Conservation (phyloP, 2,113 vertebrate species). For the Solea solea region DNA sequence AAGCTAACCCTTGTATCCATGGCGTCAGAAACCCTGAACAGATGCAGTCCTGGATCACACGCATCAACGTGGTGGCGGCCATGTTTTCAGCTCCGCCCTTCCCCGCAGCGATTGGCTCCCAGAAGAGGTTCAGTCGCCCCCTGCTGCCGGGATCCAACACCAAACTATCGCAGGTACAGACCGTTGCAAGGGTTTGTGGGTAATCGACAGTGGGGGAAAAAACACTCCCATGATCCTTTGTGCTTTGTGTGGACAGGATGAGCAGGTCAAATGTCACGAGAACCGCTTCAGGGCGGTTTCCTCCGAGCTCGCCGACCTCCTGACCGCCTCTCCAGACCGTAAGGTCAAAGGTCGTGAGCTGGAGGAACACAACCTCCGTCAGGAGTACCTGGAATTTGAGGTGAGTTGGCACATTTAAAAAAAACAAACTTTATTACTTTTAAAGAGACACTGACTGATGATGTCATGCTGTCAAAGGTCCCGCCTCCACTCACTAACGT, state of each 20-base stretch:
- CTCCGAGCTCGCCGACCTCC: slow-evolving; percentile 87
- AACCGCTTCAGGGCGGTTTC: slow-evolving; percentile 89
- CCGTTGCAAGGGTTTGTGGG: not conserved
- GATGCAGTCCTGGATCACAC: slow-evolving; percentile 99
- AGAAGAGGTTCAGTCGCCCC: slow-evolving; percentile 95
- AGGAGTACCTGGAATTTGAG: slow-evolving; percentile 97
- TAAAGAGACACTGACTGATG: not conserved
- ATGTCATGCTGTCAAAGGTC: not conserved
- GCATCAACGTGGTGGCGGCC: slow-evolving; percentile 96
- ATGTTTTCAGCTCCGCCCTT: slow-evolving; percentile 97
- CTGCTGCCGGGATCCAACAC: slow-evolving; percentile 92
- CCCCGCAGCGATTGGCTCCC: slow-evolving; percentile 96
- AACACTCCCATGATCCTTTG: not conserved
- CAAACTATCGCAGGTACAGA: slow-evolving; percentile 89
- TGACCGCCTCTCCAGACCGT: slow-evolving; percentile 80
- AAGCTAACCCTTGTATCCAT: not conserved
- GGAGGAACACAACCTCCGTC: slow-evolving; percentile 91
- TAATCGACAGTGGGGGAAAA: not conserved
- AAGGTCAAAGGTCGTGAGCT: slow-evolving; percentile 91
- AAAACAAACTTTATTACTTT: not conserved
- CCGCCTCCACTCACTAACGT: not conserved
- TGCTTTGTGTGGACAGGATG: slow-evolving; percentile 82
- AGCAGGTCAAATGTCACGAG: slow-evolving; percentile 92
- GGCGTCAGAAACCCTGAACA: slow-evolving; percentile 87
- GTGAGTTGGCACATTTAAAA: slow-evolving; percentile 74